A percentile compares a stretch with the other conserved stretches of the same genome.
Evolutionary conservation across 2,797 vertebrate genomes (phyloP).

Genomic region (Cuculus canorus): DNA sequence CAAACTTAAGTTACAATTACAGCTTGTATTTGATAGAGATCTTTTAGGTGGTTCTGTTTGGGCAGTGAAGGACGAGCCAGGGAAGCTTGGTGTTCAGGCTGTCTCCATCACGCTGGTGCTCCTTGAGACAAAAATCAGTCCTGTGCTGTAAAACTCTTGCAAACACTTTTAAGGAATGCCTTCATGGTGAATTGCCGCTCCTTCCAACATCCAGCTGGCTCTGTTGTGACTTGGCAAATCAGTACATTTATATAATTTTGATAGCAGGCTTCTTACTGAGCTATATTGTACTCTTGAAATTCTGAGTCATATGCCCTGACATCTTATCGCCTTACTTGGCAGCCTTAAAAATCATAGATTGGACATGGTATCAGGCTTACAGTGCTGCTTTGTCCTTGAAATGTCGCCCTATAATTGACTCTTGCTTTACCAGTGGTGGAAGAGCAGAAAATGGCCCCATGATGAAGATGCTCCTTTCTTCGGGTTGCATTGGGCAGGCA

Average conservation of each 20-base stretch:
- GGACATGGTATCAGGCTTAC: not conserved
- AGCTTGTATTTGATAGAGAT: constrained; percentile 36
- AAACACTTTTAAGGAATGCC: constrained; percentile 32
- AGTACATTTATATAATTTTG: constrained; percentile 7
- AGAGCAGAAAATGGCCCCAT: not conserved
- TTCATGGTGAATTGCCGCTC: not conserved
- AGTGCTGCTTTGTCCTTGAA: constrained; percentile 20
- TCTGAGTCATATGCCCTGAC: constrained; percentile 61
- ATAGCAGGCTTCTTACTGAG: constrained; percentile 44
- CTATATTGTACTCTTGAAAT: constrained; percentile 24
- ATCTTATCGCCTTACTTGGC: constrained; percentile 42
- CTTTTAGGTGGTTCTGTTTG: constrained; percentile 9
- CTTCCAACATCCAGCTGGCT: not conserved
- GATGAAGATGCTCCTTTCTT: not conserved
- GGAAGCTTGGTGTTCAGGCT: constrained; percentile 23
- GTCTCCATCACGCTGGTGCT: not conserved
- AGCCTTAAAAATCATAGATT: constrained; percentile 7
- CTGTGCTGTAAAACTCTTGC: constrained; percentile 4
- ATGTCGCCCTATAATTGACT: not conserved
- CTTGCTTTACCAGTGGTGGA: not conserved
- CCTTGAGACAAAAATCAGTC: constrained; percentile 1
- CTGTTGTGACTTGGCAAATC: constrained; percentile 33
- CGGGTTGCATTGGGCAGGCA: not conserved
- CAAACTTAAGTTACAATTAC: not conserved
- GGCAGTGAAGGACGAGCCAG: constrained; percentile 19